Base-by-base conservation (phyloP, 2,113 vertebrate species). In the Hippocampus barbouri region DNA sequence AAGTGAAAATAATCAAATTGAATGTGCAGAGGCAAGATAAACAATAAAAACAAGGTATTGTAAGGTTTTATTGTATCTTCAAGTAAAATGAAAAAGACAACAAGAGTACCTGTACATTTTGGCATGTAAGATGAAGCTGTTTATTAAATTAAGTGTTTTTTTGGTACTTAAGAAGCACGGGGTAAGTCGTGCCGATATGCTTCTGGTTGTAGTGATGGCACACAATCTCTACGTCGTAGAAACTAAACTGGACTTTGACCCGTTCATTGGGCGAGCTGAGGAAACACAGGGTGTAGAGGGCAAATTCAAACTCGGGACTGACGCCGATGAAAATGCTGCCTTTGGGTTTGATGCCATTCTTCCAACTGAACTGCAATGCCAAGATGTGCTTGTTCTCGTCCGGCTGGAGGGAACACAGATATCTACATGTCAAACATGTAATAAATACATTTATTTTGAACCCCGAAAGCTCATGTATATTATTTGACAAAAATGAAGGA, bases 311-410 rank as follows among this genome's bases (percentile, higher is more conserved):
- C 86, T 94, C 93, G 0, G 93, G 93, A 74, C 93, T 94, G 87
- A 93, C 91, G 0, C 93, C 93, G 3, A 94, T 80, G 82, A 94
- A 94, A 85, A 93, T 92, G 90, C 93, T 93, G 54, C 93, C 92
- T 81, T 91, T 92, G 41, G 92, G 91, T 77, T 94, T 94, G 61
- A 93, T 89, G 0, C 92, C 93, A 0, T 92, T 82, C 86, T 93
- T 94, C 93, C 93, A 94, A 86, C 90, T 91, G 85, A 94, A 94
- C 87, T 94, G 93, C 23, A 94, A 83, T 0, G 91, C 90, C 86
- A 94, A 49, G 74, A 94, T 90, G 84, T 94, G 93, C 69, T 93
- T 92, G 77, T 92, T 89, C 78, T 92, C 91, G 11, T 93, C 93
- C 0, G 93, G 93, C 93, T 94, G 85, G 51, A 2, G 43, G 69